Conservation (phyloP, 2,797 vertebrate species). For the Lacerta bilineata region DNA sequence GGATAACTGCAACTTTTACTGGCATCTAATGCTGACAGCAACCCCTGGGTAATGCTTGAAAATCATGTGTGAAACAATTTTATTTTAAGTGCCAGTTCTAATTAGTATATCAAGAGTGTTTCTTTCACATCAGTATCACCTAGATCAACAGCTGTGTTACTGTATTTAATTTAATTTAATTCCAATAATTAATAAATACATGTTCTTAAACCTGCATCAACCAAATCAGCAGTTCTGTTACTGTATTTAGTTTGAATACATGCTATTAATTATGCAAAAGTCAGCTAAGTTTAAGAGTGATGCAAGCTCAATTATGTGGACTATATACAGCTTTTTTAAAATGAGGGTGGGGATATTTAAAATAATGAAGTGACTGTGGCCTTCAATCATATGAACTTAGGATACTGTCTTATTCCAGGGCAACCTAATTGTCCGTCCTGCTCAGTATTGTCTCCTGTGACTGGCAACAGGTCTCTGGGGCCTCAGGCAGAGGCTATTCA, state of each 20-base stretch:
- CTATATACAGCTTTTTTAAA: slow-evolving; percentile 15
- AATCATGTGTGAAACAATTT: background rate
- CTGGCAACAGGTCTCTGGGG: background rate
- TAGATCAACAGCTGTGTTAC: background rate
- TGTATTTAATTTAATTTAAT: slow-evolving; percentile 34
- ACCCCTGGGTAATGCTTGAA: background rate
- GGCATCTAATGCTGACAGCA: background rate
- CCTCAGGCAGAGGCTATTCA: background rate
- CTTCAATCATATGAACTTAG: slow-evolving; percentile 33
- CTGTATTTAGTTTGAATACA: too few species aligned
- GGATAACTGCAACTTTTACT: background rate
- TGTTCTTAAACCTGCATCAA: background rate
- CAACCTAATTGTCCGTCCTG: background rate
- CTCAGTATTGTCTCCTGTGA: background rate
- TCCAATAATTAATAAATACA: slow-evolving; percentile 49
- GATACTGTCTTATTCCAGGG: background rate
- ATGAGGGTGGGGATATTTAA: slow-evolving; percentile 32
- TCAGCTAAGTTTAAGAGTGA: slow-evolving; percentile 29
- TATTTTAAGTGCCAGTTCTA: background rate
- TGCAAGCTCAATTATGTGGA: slow-evolving; percentile 51
- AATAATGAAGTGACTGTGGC: slow-evolving; percentile 67
- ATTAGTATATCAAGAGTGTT: background rate
- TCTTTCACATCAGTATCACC: background rate
- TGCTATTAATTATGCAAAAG: slow-evolving; percentile 30
- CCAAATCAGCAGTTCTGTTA: too few species aligned